Conservation (phyloP, 1,140 invertebrate species). For the Drosophila auraria region DNA sequence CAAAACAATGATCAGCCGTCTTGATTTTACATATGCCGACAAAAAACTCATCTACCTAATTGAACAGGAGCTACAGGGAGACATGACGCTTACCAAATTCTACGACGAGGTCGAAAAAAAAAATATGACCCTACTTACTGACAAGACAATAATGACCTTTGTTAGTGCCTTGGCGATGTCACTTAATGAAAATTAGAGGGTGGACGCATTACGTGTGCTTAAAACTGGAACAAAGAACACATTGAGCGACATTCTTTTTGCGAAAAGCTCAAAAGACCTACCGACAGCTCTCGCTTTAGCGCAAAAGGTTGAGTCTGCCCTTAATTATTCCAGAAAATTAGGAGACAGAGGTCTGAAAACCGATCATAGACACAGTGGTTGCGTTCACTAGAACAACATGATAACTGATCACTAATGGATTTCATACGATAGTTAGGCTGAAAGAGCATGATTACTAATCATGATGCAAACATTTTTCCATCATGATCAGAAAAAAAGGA, state of each 20-base stretch:
- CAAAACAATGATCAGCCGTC: slow-evolving; percentile 14
- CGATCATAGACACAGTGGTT: not conserved
- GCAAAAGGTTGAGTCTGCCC: slow-evolving; percentile 10
- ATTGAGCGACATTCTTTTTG: slow-evolving; percentile 18
- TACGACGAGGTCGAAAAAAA: slow-evolving; percentile 51
- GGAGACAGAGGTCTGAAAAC: slow-evolving; percentile 8
- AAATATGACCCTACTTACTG: slow-evolving; percentile 39
- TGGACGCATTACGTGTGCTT: slow-evolving; percentile 7
- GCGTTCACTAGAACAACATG: no score
- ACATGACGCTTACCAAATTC: slow-evolving; percentile 18
- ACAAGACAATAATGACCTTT: slow-evolving; percentile 37
- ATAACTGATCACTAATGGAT: no score
- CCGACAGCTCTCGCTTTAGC: slow-evolving; percentile 16
- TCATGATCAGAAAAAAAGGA: no score
- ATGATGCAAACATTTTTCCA: no score
- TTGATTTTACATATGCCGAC: slow-evolving; percentile 24
- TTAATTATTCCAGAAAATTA: slow-evolving; percentile 5
- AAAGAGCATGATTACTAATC: no score
- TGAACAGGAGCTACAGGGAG: slow-evolving; percentile 26
- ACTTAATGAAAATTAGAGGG: slow-evolving; percentile 32
- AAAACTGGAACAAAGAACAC: slow-evolving; percentile 11
- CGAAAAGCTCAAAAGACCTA: slow-evolving; percentile 8
- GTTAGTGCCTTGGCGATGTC: slow-evolving; percentile 8
- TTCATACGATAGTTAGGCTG: no score
- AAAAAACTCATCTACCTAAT: slow-evolving; percentile 24